Base-by-base conservation (phyloP, 2,797 vertebrate genomes). In the Pachyuromys duprasi region DNA sequence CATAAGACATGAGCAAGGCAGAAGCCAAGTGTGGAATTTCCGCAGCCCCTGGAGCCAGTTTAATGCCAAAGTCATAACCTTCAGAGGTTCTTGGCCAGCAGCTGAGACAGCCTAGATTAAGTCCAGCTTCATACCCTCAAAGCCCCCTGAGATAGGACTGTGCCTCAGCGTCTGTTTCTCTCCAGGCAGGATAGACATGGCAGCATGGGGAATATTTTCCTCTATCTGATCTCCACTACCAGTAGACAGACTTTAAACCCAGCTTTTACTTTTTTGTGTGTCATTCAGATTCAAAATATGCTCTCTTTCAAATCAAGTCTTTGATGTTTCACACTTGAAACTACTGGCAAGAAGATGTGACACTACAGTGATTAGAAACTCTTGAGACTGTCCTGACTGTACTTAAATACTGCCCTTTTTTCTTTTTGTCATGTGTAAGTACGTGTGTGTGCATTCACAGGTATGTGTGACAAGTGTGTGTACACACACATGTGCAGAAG, bases 191-290 rank as follows among this genome's bases (percentile, higher is more conserved):
- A 5, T 5, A 81, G 80, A 36, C 2, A 1, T 42, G 20, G 8
- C 15, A 8, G 33, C 11, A 0, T 0, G 22, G 15, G 26, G 20
- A 28, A 33, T 24, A 1, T 3, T 39, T 24, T 63, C 28, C 72
- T 11, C 0, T 14, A 31, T 15, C 53, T 76, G n/a, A 26, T 55
- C 42, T 90, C 53, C 42, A 87, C 65, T 53, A 24, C 70, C 55
- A 5, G n/a, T 8, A 62, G 22, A 55, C 72, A 62, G 22, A 55
- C 72, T 83, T 84, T 84, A 67, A 60, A 86, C 20, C 55, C 28
- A 31, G 22, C 2, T 72, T 91, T 83, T 45, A 28, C 36, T 80
- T 9, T 45, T 45, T 45, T 45, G 45, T 6, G 79, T 45, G 36
- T 62, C 75, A 28, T 18, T 45, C 42, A 55, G 55, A 67, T 39